Base-by-base conservation (phyloP, 2,113 vertebrate species). In the Salvelinus namaycush region DNA sequence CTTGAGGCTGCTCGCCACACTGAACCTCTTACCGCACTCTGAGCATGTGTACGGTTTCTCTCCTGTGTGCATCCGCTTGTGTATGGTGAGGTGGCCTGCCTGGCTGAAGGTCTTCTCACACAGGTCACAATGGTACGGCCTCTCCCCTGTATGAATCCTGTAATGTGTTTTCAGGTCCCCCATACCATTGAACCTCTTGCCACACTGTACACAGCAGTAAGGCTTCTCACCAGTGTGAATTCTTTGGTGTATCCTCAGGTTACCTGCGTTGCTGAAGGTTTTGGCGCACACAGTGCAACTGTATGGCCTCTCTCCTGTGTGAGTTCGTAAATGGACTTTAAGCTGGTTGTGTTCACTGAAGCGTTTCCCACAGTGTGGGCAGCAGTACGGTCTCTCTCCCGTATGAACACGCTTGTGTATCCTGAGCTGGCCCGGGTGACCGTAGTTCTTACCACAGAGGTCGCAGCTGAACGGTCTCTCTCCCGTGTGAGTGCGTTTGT, bases 101-200 rank as follows among this genome's bases (percentile, higher is more conserved):
- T 94, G 93, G 81, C 91, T 93, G 79, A 94, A 94, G 3, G 89
- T 92, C 84, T 93, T 93, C 66, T 88, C 84, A 8, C 93, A 94
- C 57, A 92, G 87, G 74, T 92, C 79, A 1, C 93, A 94, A 78
- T 80, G 86, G 87, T 93, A 94, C 0, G 93, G 93, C 64, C 89
- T 86, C 78, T 94, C 93, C 0, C 93, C 93, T 0, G 92, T 93
- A 89, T 94, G 93, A 12, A 93, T 88, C 65, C 93, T 83, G 77
- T 89, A 86, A 65, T 94, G 93, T 0, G 90, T 93, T 59, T 93
- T 93, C 1, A 93, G 90, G 81, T 94, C 93, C 0, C 92, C 91
- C 75, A 87, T 71, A 14, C 89, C 88, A 0, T 87, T 93, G 74
- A 93, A 94, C 48, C 88, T 83, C 49, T 94, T 93, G 18, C 92